phyloP scores from a whole-genome alignment of 2,888 invertebrate species.

The Acholoe squamosa region DNA sequence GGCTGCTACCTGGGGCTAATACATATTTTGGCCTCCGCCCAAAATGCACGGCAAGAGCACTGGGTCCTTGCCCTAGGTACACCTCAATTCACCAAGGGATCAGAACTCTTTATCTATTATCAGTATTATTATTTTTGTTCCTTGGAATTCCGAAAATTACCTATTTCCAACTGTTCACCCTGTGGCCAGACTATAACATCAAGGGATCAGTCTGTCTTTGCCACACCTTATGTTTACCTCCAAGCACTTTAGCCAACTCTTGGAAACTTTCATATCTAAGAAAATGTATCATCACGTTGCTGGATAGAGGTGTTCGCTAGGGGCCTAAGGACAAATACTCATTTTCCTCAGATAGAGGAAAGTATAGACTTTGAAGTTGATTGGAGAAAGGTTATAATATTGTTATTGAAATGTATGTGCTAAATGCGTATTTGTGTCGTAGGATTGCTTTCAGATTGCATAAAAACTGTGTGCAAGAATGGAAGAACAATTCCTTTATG shows the following conservation, averaged over 20 bases:
- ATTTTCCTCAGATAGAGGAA: neutral
- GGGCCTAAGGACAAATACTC: slow-evolving; percentile 52
- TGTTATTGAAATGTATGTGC: neutral
- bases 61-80: slow-evolving; percentile 53
- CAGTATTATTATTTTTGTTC: neutral
- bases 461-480: neutral
- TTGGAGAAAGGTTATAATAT: neutral
- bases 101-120: neutral
- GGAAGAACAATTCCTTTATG: neutral
- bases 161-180: no score
- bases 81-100: neutral
- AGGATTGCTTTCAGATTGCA: neutral
- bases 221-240: neutral
- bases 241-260: no score
- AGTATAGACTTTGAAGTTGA: slow-evolving; percentile 23
- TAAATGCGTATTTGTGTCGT: neutral
- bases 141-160: no score
- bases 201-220: neutral
- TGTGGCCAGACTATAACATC: neutral
- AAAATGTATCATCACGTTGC: neutral
- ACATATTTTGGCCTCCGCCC: neutral
- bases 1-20: no score
- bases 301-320: slow-evolving; percentile 35
- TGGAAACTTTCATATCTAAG: no score
- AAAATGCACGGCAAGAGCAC: neutral